A percentile compares a stretch with the other conserved stretches of the same genome.
phyloP scores from a whole-genome alignment of 2,888 invertebrate species.

The Pseudeuparius sepicola region DNA sequence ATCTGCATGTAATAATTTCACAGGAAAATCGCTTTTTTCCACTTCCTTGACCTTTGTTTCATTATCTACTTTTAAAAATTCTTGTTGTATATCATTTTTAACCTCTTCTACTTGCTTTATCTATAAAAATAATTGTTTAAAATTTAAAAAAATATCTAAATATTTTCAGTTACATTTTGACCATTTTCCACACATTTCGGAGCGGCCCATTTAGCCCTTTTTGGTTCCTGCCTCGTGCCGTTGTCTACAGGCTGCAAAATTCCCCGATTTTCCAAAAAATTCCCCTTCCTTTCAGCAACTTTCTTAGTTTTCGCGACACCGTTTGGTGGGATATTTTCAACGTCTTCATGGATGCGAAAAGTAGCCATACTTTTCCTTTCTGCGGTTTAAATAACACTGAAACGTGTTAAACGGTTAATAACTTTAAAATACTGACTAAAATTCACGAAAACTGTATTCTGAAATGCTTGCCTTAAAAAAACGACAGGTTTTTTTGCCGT shows the following conservation, averaged over 20 bases:
- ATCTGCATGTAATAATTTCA: slow-evolving; percentile 17
- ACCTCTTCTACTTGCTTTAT: no score
- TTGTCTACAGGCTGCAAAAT: slow-evolving; percentile 18
- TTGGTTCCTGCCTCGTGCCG: slow-evolving; percentile 18
- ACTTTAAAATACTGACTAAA: no score
- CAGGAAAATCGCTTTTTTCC: slow-evolving; percentile 19
- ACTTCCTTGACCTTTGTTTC: slow-evolving; percentile 11
- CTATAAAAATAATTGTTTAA: no score
- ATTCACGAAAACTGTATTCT: no score
- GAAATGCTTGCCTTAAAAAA: no score
- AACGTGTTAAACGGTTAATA: no score
- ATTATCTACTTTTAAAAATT: no score
- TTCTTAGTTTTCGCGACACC: slow-evolving; percentile 13
- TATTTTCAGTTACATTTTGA: slow-evolving; percentile 15
- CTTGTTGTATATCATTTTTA: no score
- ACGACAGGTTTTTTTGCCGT: slow-evolving; percentile 5
- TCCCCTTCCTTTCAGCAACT: slow-evolving; percentile 12
- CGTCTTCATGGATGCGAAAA: slow-evolving; percentile 30
- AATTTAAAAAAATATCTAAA: no score
- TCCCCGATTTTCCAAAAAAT: slow-evolving; percentile 16
- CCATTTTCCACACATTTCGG: neutral
- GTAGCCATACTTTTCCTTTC: slow-evolving; percentile 25
- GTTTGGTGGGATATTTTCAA: slow-evolving; percentile 18
- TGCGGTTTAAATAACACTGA: no score
- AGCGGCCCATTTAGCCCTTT: slow-evolving; percentile 15